A percentile compares a stretch with the other conserved stretches of the same genome.
These are phyloP conservation scores for Halcyon smyrnensis DNA, from an alignment of 2,797 vertebrate genomes.

Conservation along the genomic window DNA sequence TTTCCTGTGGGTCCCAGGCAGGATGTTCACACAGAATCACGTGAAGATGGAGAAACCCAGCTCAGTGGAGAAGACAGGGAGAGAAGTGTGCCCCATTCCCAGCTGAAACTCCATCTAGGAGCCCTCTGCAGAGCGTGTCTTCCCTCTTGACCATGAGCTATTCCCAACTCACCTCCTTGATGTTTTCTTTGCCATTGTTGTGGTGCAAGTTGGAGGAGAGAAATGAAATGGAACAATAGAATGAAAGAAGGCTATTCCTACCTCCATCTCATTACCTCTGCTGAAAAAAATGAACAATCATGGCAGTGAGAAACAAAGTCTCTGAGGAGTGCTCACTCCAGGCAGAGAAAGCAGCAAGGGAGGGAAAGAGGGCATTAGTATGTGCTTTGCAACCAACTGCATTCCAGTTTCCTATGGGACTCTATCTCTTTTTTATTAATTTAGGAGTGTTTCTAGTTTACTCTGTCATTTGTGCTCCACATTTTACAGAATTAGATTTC, in stretches of 20 bases:
- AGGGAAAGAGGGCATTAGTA: neutral
- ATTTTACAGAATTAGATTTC: neutral
- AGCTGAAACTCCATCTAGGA: neutral
- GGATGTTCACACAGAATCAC: neutral
- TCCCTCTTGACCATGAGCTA: neutral
- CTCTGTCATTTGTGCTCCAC: neutral
- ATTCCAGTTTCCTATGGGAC: conserved; percentile 29
- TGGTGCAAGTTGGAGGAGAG: neutral
- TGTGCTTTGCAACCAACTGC: neutral
- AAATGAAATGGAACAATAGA: conserved; percentile 28
- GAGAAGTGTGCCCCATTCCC: neutral
- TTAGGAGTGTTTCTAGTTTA: neutral
- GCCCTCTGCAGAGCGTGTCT: neutral
- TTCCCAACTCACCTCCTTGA: neutral
- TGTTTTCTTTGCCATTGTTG: neutral
- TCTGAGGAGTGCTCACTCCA: conserved; percentile 14
- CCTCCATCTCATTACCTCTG: neutral
- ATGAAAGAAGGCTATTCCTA: neutral
- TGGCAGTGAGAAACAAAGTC: conserved; percentile 19
- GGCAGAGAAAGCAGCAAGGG: neutral
- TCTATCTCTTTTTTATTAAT: conserved; percentile 4
- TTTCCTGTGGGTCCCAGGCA: neutral
- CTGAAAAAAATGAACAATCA: conserved; percentile 33
- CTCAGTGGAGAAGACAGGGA: neutral
- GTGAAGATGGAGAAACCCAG: neutral